Base-by-base conservation (phyloP, 2,113 vertebrate species). In the Gallinago undulata region DNA sequence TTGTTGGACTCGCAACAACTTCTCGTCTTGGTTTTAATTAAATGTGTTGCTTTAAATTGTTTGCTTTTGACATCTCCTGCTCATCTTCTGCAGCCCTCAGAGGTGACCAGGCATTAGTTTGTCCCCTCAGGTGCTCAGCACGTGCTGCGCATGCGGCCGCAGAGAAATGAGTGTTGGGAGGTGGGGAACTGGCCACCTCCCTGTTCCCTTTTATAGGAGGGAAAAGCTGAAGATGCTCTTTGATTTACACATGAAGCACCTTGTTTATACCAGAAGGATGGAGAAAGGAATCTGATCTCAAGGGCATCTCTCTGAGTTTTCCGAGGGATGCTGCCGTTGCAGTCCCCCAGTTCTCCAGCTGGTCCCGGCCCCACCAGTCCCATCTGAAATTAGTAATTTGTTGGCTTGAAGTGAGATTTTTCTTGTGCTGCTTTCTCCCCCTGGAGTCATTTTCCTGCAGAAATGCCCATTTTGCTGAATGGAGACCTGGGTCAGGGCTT, bases 21-120 rank as follows among this genome's bases (percentile, higher is more conserved):
- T 97, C 97, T 97, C 93, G 91, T 96, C 97, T 96, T 89, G 93
- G 68, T 93, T 98, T 97, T 98, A 98, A 98, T 98, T 98, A 98
- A 98, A 97, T 94, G 83, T 80, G 90, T 97, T 97, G 91, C 96
- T 98, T 97, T 96, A 96, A 97, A 97, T 97, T 94, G 96, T 94
- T 98, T 97, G 93, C 59, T 97, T 98, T 97, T 96, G 96, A 96
- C 92, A 55, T 80, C 62, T 84, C 70, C 86, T 85, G 45, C 95
- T 96, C 93, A 76, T 94, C 94, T 92, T 94, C 87, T 83, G 86
- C 76, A 78, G 70, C 87, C 94, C 94, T 96, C 28, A 31, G 92
- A 96, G 97, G 94, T 93, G 64, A 89, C 81, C 78, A 31, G 60
- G 86, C 66, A 77, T 91, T 77, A 50, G 33, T 37, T 48, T 1